Evolutionary conservation across 2,888 invertebrate species (phyloP), one percentile per base, ranked within the genome.

Genomic region (Agonopterix arenella): DNA sequence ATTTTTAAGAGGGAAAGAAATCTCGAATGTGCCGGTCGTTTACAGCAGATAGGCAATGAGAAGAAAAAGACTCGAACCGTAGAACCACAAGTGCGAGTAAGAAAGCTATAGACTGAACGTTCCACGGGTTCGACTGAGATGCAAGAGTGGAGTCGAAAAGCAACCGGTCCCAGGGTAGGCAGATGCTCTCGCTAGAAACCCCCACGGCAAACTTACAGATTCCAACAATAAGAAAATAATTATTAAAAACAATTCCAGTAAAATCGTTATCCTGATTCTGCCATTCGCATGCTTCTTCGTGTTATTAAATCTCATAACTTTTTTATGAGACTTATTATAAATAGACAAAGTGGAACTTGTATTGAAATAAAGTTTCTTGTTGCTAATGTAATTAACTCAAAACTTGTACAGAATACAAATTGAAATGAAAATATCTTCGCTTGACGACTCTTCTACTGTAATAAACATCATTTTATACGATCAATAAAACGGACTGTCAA

Each of bases 101-200:
- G 82, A 80, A 45, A 54, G 62, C 48, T 46, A 13, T 59, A 68
- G 41, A 16, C 28, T 28, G 28, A 28, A 40, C 40, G 10, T 40
- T 40, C n/a, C 3, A n/a, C 10, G 40, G 40, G n/a, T 40, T 2
- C 40, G 40, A n/a, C 40, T 40, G 45, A 52, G 54, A 66, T 64
- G 59, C 61, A 62, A 66, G 68, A 75, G 70, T 73, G 73, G 75
- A 73, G 76, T 71, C 74, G 77, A 76, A 78, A 68, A 66, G 74
- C 84, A 88, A 88, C 88, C 86, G 88, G 88, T 82, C 70, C 66
- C 60, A 77, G 83, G 83, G 28, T 28, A 81, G 73, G 88, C 88
- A 88, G 88, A 88, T 88, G 86, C 73, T 76, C 70, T 69, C 65
- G 63, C 66, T 70, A 66, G 67, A 83, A 81, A 81, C 80, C 88